phyloP scores from a whole-genome alignment of 2,113 vertebrate genomes.

The Isurus oxyrinchus region DNA sequence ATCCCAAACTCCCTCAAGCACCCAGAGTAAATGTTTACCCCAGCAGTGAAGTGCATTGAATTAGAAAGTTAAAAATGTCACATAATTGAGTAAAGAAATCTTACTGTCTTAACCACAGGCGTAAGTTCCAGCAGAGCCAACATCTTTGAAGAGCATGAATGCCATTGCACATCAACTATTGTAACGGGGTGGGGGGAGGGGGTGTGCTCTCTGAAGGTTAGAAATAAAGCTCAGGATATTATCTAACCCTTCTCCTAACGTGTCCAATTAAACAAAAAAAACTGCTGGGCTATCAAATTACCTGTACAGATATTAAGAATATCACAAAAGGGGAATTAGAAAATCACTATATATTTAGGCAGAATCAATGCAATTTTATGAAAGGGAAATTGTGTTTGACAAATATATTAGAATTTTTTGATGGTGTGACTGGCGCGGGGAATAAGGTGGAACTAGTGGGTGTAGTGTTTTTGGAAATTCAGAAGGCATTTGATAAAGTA shows the following conservation, averaged over 20 bases:
- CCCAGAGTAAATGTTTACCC: background rate
- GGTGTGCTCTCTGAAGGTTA: background rate
- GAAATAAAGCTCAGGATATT: background rate
- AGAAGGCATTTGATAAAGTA: background rate
- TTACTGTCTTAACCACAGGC: background rate
- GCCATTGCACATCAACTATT: background rate
- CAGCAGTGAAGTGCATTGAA: background rate
- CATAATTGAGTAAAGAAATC: constrained; percentile 5
- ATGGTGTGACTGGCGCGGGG: background rate
- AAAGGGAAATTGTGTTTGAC: background rate
- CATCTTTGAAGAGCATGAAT: background rate
- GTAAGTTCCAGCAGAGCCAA: background rate
- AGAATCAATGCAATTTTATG: background rate
- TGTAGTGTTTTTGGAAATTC: background rate
- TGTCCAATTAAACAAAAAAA: background rate
- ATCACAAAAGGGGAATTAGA: too few relatives aligned
- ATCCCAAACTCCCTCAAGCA: background rate
- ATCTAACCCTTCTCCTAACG: background rate
- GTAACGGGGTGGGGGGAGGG: background rate
- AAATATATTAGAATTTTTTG: background rate
- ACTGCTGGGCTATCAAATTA: too few relatives aligned
- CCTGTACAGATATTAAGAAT: too few relatives aligned
- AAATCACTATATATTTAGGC: background rate
- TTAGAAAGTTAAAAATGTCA: constrained; percentile 8
- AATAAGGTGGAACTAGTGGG: background rate